Conservation (phyloP, 2,888 invertebrate genomes). For the Zaprionus lineosus region DNA sequence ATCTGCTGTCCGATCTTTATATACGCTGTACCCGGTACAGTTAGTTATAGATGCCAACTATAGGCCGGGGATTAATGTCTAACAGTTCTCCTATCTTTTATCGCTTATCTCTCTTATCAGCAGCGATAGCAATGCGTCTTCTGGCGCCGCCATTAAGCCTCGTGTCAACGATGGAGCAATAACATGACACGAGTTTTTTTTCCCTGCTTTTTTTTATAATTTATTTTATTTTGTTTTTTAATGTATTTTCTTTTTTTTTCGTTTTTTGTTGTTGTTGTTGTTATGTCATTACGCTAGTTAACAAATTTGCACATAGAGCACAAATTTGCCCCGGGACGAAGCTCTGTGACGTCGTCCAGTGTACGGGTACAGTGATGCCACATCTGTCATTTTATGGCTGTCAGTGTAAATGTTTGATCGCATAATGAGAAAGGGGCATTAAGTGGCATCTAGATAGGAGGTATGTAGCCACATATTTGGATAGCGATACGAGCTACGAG, state of each 20-base stretch:
- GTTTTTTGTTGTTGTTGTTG: no score
- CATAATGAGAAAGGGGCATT: constrained; percentile 18
- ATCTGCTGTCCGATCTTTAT: no score
- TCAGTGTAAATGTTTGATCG: constrained; percentile 25
- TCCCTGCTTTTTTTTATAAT: constrained; percentile 7
- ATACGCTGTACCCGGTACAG: no score
- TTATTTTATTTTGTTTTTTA: constrained; percentile 14
- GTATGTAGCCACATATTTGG: not conserved
- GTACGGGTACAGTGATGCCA: constrained; percentile 27
- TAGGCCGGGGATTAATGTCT: no score
- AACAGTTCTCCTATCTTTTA: constrained; percentile 12
- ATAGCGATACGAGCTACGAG: constrained; percentile 47
- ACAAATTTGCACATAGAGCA: constrained; percentile 62
- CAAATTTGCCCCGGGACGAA: constrained; percentile 38
- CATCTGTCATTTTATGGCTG: constrained; percentile 19
- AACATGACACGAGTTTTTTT: constrained; percentile 29
- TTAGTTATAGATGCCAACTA: no score
- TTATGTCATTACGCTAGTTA: constrained; percentile 44
- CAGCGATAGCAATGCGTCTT: constrained; percentile 62
- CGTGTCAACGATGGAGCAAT: constrained; percentile 31
- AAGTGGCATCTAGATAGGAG: constrained; percentile 20
- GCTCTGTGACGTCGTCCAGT: constrained; percentile 7
- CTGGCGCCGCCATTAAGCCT: constrained; percentile 10
- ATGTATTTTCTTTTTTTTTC: no score
- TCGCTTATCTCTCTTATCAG: constrained; percentile 48